Conservation (phyloP, 2,888 invertebrate species). For the Habroteleia sp. region DNA sequence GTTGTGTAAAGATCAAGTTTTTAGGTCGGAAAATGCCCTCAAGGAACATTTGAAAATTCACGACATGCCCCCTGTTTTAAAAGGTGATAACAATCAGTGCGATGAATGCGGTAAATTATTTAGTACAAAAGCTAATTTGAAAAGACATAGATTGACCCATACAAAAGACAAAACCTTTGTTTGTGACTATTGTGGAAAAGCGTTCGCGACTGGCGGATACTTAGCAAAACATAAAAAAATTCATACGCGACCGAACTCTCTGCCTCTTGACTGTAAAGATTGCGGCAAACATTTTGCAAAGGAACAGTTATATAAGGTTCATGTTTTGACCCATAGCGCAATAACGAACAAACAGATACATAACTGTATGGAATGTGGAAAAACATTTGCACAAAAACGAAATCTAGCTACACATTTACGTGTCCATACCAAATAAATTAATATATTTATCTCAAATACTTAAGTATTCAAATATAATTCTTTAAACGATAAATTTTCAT, state of each 20-base stretch:
- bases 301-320: constrained; percentile 2
- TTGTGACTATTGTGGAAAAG: constrained; percentile 6
- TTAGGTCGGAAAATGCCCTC: background rate
- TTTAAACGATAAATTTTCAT: too few species aligned
- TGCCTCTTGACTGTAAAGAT: constrained; percentile 8
- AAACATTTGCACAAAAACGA: constrained; percentile 4
- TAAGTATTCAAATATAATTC: too few species aligned
- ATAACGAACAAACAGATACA: background rate
- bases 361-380: constrained; percentile 15
- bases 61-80: too few species aligned
- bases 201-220: background rate
- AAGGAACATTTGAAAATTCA: constrained; percentile 8
- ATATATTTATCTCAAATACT: too few species aligned
- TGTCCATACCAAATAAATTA: constrained; percentile 14
- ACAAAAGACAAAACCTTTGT: background rate
- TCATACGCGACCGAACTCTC: constrained; percentile 1
- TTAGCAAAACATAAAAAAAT: background rate
- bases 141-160: constrained; percentile 6
- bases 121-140: background rate
- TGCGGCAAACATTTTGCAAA: constrained; percentile 12
- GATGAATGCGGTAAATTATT: constrained; percentile 14
- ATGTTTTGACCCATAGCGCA: background rate
- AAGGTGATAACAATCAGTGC: background rate
- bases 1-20: constrained; percentile 1
- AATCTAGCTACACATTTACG: constrained; percentile 8